Evolutionary conservation across 1,140 invertebrate genomes (phyloP).

Genomic region (Lethocerus indicus): DNA sequence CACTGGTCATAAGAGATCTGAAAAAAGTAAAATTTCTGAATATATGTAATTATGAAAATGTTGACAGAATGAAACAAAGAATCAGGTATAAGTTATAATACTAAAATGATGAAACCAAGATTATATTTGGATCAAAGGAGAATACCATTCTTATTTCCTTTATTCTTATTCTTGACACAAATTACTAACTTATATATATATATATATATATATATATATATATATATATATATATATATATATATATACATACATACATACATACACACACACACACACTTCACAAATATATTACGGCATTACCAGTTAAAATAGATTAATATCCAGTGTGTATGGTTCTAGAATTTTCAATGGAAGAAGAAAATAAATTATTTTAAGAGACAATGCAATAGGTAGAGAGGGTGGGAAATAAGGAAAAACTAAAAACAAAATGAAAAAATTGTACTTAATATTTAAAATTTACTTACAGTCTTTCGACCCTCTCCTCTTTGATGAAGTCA

Average conservation of each 20-base stretch:
- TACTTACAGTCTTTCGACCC: constrained; percentile 34
- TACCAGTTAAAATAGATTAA: neutral
- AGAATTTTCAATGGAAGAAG: neutral
- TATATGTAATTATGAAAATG: neutral
- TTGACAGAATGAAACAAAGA: neutral
- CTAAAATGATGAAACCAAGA: neutral
- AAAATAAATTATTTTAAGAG: neutral
- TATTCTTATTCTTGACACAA: too few species aligned
- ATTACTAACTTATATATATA: too few species aligned
- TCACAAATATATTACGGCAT: neutral
- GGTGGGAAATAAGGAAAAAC: neutral
- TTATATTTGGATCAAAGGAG: neutral
- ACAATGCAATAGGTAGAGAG: neutral
- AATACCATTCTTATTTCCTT: neutral
- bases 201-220: too few species aligned
- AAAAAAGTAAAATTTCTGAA: constrained; percentile 6
- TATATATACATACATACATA: too few species aligned
- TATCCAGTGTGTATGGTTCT: neutral
- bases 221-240: too few species aligned
- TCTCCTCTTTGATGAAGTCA: constrained; percentile 33
- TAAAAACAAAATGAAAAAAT: neutral
- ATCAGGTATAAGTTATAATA: neutral
- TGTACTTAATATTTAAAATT: neutral
- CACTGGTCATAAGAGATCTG: constrained; percentile 30
- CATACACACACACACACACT: too few species aligned